Evolutionary conservation across 2,888 invertebrate species (phyloP).

Genomic region (Leucophora obtusa): DNA sequence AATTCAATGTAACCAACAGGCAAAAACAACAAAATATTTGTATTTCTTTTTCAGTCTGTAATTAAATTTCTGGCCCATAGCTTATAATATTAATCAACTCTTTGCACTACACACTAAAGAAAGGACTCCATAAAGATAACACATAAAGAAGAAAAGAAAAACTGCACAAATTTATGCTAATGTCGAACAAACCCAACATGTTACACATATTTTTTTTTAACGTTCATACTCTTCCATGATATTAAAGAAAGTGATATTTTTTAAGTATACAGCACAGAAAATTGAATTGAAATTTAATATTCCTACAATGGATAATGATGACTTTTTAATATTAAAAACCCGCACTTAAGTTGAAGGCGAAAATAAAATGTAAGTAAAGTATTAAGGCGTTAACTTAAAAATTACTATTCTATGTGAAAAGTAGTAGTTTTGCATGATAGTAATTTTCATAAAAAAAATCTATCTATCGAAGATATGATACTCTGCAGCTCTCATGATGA

Average conservation of each 20-base stretch:
- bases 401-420: conserved; percentile 67
- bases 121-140: not conserved
- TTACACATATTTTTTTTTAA: conserved; percentile 71
- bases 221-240: conserved; percentile 19
- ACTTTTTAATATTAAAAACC: conserved; percentile 23
- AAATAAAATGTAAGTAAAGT: not conserved
- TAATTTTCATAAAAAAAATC: conserved; percentile 10
- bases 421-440: conserved; percentile 50
- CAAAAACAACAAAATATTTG: too few species aligned
- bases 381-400: conserved; percentile 74
- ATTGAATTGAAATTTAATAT: conserved; percentile 55
- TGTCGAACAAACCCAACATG: conserved; percentile 76
- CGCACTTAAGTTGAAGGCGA: not conserved
- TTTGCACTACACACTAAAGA: not conserved
- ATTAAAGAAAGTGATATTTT: conserved; percentile 43
- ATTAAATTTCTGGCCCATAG: not conserved
- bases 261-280: conserved; percentile 11
- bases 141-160: not conserved
- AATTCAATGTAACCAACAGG: too few species aligned
- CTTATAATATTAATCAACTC: conserved; percentile 12
- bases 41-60: too few species aligned
- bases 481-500: conserved; percentile 3
- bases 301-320: conserved; percentile 48
- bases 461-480: conserved; percentile 1
- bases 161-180: conserved; percentile 74